Conservation (phyloP, 2,797 vertebrate genomes). For the Heliangelus exortis region DNA sequence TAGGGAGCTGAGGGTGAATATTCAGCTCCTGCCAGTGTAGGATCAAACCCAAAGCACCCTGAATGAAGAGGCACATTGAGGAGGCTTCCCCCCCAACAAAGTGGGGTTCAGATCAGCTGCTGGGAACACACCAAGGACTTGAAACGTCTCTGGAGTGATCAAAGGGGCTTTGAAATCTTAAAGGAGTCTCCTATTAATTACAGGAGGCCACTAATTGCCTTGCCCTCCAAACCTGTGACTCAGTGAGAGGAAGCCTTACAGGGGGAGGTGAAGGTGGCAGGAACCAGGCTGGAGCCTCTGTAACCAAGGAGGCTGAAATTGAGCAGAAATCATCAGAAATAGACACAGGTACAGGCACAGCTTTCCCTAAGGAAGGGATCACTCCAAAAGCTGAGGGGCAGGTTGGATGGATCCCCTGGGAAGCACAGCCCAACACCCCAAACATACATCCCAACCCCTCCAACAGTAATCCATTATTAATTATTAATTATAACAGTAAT, state of each 20-base stretch:
- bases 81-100: accelerated
- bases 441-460: accelerated
- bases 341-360: too few relatives aligned
- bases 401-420: not conserved
- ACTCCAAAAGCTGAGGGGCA: accelerated
- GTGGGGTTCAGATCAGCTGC: not conserved
- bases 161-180: not conserved
- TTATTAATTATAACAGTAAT: accelerated
- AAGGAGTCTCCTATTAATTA: not conserved
- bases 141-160: not conserved
- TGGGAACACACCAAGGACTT: not conserved
- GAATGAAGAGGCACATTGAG: accelerated
- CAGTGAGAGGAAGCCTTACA: not conserved
- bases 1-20: not conserved
- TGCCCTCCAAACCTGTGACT: not conserved
- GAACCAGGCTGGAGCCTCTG: accelerated
- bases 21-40: not conserved
- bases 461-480: too few relatives aligned
- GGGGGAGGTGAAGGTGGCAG: accelerated
- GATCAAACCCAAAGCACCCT: not conserved
- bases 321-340: not conserved
- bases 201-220: not conserved
- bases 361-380: not conserved
- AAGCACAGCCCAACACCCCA: not conserved
- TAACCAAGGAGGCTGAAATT: not conserved